phyloP scores from a whole-genome alignment of 2,797 vertebrate species.

The Nyctibius grandis region DNA sequence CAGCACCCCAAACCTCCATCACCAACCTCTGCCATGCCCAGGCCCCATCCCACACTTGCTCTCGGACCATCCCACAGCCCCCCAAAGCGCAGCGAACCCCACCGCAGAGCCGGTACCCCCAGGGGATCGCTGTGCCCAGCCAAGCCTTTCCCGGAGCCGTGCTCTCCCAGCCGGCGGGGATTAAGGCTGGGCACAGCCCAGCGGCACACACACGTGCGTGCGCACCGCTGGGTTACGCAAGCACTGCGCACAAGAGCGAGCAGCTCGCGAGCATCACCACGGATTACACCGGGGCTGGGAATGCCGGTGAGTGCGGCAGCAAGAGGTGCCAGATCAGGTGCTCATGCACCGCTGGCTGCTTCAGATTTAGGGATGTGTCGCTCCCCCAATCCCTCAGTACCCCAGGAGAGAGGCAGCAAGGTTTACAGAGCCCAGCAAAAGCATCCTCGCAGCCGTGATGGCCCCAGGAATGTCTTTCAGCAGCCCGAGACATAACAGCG shows the following conservation, averaged over 20 bases:
- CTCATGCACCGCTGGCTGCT: neutral
- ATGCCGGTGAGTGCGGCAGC: rapidly evolving
- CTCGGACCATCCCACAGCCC: neutral
- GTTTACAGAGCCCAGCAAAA: neutral
- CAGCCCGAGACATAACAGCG: rapidly evolving
- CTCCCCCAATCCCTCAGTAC: neutral
- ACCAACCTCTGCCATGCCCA: neutral
- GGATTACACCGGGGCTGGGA: neutral
- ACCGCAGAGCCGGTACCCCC: rapidly evolving
- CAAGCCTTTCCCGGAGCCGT: rapidly evolving
- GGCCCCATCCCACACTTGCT: neutral
- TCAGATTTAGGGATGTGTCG: neutral
- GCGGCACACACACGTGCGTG: neutral
- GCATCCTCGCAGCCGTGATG: rapidly evolving
- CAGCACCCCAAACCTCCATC: neutral
- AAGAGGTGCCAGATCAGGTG: neutral
- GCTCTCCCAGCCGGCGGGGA: neutral
- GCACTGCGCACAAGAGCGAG: neutral
- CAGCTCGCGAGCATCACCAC: neutral
- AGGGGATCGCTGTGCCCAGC: rapidly evolving
- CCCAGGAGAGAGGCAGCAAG: neutral
- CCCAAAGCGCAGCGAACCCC: neutral
- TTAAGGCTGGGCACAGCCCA: neutral
- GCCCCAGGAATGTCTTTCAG: neutral
- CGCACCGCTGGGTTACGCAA: neutral